Evolutionary conservation across 2,888 invertebrate species (phyloP), one percentile per base, ranked within the genome.

Genomic region (Drosophila crucigera): DNA sequence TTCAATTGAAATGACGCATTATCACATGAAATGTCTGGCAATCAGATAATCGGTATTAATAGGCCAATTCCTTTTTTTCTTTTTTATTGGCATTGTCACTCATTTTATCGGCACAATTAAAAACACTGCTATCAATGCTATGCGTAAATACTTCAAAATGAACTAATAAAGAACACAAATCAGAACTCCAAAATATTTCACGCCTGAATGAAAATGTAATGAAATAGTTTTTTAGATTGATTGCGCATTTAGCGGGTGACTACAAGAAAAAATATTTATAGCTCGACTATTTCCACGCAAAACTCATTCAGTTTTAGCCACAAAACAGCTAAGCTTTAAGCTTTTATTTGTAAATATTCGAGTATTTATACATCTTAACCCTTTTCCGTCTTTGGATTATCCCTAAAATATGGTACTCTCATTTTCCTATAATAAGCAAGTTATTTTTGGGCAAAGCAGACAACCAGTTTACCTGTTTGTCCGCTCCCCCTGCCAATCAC

Each of bases 1-100:
- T 68, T 68, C 63, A 50, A 71, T 59, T 75, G 54, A 50, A 69
- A 74, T 66, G 56, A 61, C 41, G 64, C 41, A 69, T 73, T 80
- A 84, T 83, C 78, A 33, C 14, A 37, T 28, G 25, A 55, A 68
- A 66, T 63, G 43, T 33, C 11, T 58, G 49, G 5, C 1, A 19
- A 72, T 63, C 30, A 58, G 68, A 68, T 69, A 58, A 58, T 39
- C 35, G 25, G 37, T 43, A 53, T 49, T 55, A 64, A 35, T 53
- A 22, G 47, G 11, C 11, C 19, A 19, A 33, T 25, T 37, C 22
- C 5, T 16, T 22, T 52, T 35, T 7, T 47, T 35, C 9, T 22
- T 53, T 19, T 35, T 47, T n/a, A 25, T 11, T 11, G 31, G 53
- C n/a, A 7, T 30, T 50, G 19, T 52, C 33, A 39, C n/a, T 37